phyloP scores from a whole-genome alignment of 1,140 invertebrate genomes.

The Meteorus sp. region DNA sequence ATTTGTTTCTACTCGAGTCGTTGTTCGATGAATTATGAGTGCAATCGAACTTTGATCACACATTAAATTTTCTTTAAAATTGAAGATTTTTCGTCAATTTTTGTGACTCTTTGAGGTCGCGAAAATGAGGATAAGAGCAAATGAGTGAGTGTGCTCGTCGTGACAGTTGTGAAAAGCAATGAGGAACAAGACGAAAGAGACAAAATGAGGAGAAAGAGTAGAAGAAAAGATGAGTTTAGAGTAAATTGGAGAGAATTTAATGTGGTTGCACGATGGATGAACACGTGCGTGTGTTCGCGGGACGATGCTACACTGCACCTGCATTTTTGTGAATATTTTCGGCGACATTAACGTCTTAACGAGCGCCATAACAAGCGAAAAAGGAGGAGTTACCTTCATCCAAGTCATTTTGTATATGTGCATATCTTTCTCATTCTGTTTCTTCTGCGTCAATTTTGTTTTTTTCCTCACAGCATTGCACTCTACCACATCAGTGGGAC shows the following conservation, averaged over 20 bases:
- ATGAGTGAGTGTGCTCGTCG: too few species aligned
- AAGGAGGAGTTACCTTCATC: constrained; percentile 36
- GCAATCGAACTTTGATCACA: too few species aligned
- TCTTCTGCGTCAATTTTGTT: background rate
- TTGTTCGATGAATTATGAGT: too few species aligned
- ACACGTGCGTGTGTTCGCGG: constrained; percentile 20
- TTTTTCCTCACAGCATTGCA: constrained; percentile 23
- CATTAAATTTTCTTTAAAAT: too few species aligned
- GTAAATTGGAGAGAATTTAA: constrained; percentile 25
- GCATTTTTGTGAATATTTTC: constrained; percentile 58
- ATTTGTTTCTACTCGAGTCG: too few species aligned
- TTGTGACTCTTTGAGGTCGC: too few species aligned
- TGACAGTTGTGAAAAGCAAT: too few species aligned
- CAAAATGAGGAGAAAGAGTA: constrained; percentile 26
- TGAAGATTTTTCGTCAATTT: too few species aligned
- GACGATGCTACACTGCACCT: constrained; percentile 46
- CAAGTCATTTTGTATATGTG: too few species aligned
- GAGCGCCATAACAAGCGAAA: constrained; percentile 51
- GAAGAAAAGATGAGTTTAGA: constrained; percentile 16
- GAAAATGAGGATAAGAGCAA: too few species aligned
- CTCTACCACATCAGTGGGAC: constrained; percentile 21
- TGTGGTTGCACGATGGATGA: constrained; percentile 33
- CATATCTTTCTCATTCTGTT: constrained; percentile 17
- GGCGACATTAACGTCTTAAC: constrained; percentile 55
- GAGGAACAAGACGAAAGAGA: constrained; percentile 24